Base-by-base conservation (phyloP, 2,888 invertebrate genomes). In the Falcaria lacertinaria region DNA sequence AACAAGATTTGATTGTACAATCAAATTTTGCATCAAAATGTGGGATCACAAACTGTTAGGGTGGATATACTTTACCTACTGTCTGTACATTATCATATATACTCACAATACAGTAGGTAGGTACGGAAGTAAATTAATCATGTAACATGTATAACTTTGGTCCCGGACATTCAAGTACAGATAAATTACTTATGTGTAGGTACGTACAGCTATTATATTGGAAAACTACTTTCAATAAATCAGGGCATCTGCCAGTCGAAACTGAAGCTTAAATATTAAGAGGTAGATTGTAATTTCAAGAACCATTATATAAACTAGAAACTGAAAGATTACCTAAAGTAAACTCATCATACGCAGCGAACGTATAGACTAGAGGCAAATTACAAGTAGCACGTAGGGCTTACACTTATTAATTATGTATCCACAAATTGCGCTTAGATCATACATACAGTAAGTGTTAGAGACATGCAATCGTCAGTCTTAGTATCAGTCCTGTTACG, bases 251-350 rank as follows among this genome's bases (percentile, higher is more conserved):
- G 59, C 61, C 64, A 64, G 62, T 64, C 60, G 69, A 74, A 71
- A 68, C 59, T 61, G 69, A 74, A 73, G 65, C 84, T 81, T 88
- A 86, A 61, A 78, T 60, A 65, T 78, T 73, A 85, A 85, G 89
- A 89, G 88, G 88, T 89, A 89, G 88, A 83, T 88, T 79, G 80
- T 81, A 85, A 87, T 86, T 86, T 83, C 80, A 80, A 81, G 77
- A 82, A 74, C 74, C 64, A 55, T 74, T n/a, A n/a, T n/a, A 69
- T 68, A 58, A 74, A 74, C 74, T 80, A 80, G 62, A 72, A 28
- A 74, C 69, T 74, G 74, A 69, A 79, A 76, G 69, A 70, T 72
- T 59, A 57, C 52, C 58, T 69, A 68, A 68, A 64, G 60, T 68
- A 60, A 65, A 69, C 66, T 66, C 59, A 57, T 69, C 73, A 71